Percentiles rank a stretch among this genome's conserved stretches.
Evolutionary conservation across 2,888 invertebrate genomes (phyloP).

Genomic region (Idaea straminata): DNA sequence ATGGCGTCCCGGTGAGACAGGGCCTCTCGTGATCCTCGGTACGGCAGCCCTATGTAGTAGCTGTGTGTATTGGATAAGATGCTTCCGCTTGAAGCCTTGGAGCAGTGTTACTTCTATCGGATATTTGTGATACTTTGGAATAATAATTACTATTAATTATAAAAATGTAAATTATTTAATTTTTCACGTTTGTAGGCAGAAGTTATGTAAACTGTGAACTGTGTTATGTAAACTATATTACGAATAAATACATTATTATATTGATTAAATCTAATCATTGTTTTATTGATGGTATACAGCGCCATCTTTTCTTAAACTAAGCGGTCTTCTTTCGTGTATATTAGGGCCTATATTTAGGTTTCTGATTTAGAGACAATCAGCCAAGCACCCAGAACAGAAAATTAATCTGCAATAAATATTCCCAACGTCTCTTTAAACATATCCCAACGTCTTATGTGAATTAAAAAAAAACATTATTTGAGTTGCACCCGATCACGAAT

Average conservation of each 20-base stretch:
- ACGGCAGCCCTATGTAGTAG: conserved; percentile 36
- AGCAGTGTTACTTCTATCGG: conserved; percentile 72
- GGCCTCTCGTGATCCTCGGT: conserved; percentile 18
- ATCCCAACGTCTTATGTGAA: too few relatives aligned
- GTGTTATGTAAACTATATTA: conserved; percentile 67
- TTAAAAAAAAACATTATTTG: too few relatives aligned
- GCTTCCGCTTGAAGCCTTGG: conserved; percentile 63
- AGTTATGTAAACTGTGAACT: conserved; percentile 63
- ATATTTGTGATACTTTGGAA: conserved; percentile 78
- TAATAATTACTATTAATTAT: conserved; percentile 75
- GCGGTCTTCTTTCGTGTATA: too few relatives aligned
- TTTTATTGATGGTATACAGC: conserved; percentile 33
- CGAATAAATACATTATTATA: conserved; percentile 68
- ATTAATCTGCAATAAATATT: too few relatives aligned
- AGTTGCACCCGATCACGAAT: too few relatives aligned
- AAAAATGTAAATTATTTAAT: conserved; percentile 79
- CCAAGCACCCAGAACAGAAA: too few relatives aligned
- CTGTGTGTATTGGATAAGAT: conserved; percentile 49
- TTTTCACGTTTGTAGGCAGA: conserved; percentile 77
- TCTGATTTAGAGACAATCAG: too few relatives aligned
- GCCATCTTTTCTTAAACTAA: too few relatives aligned
- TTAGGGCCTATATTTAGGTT: too few relatives aligned
- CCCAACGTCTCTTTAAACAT: too few relatives aligned
- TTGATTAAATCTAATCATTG: conserved; percentile 57
- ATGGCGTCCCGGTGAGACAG: too few relatives aligned